Evolutionary conservation across 2,113 vertebrate genomes (phyloP).

Genomic region (Indicator maculatus): DNA sequence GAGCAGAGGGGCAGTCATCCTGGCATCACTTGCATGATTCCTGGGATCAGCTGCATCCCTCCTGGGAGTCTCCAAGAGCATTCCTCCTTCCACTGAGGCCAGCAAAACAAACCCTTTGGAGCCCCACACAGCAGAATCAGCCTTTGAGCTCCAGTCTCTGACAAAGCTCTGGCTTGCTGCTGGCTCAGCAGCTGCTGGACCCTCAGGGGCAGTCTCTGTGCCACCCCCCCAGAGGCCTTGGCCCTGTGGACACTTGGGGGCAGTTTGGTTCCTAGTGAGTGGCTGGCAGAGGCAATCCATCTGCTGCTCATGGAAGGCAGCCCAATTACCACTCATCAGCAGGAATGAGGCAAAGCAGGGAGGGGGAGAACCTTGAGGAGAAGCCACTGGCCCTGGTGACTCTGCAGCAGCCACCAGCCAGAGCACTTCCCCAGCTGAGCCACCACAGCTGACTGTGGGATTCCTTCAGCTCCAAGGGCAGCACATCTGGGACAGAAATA

Average conservation of each 20-base stretch:
- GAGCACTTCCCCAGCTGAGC: background rate
- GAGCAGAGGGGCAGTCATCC: no score
- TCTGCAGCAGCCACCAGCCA: constrained; percentile 29
- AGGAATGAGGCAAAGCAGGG: constrained; percentile 22
- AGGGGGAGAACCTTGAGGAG: constrained; percentile 13
- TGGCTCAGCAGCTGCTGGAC: background rate
- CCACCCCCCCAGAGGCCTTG: background rate
- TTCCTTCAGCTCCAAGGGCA: background rate
- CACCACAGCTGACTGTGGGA: constrained; percentile 45
- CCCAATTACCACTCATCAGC: constrained; percentile 5
- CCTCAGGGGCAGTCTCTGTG: background rate
- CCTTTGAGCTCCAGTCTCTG: background rate
- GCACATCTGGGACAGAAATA: constrained; percentile 30
- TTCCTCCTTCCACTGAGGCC: background rate
- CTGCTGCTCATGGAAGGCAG: background rate
- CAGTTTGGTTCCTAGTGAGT: constrained; percentile 11
- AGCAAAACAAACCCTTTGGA: background rate
- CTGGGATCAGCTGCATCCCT: background rate
- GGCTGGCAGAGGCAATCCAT: constrained; percentile 27
- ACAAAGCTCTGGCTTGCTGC: background rate
- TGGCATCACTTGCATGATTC: no score
- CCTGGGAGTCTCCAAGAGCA: background rate
- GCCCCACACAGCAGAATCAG: background rate
- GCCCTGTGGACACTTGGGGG: background rate
- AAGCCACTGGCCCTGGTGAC: background rate